A percentile compares a stretch with the other conserved stretches of the same genome.
Conservation (phyloP, 2,888 invertebrate species). For the Hoplodrina ambigua region DNA sequence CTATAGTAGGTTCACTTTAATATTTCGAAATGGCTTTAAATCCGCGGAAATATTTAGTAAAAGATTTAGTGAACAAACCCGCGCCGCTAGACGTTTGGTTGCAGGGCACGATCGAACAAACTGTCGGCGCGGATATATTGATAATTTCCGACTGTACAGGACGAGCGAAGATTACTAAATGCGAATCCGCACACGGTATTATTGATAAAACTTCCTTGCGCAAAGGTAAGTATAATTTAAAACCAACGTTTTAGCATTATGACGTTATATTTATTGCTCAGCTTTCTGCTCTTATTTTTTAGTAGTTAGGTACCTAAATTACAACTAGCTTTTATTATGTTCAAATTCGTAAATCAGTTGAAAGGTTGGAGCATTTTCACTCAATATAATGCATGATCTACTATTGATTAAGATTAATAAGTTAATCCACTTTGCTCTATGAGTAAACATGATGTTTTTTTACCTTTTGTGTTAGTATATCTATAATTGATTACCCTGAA, state of each 20-base stretch:
- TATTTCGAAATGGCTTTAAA: slow-evolving; percentile 70
- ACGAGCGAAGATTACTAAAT: slow-evolving; percentile 84
- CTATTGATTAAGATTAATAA: too few relatives aligned
- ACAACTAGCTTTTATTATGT: background rate
- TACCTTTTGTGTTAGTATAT: too few relatives aligned
- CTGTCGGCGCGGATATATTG: slow-evolving; percentile 82
- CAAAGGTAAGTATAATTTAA: slow-evolving; percentile 75
- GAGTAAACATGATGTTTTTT: too few relatives aligned
- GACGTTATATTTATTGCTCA: background rate
- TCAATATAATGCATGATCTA: too few relatives aligned
- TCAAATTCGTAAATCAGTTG: too few relatives aligned
- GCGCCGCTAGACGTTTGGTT: slow-evolving; percentile 85
- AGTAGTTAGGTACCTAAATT: too few relatives aligned
- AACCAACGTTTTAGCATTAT: background rate
- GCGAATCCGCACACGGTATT: slow-evolving; percentile 82
- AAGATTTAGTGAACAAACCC: slow-evolving; percentile 77
- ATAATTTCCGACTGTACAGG: slow-evolving; percentile 84
- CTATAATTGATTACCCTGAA: too few relatives aligned
- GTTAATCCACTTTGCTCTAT: too few relatives aligned
- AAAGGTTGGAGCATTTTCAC: background rate
- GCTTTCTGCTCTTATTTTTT: background rate
- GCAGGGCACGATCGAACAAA: slow-evolving; percentile 87
- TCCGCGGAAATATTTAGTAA: slow-evolving; percentile 82
- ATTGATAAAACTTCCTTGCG: slow-evolving; percentile 78
- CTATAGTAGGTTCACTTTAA: too few relatives aligned